Base-by-base conservation (phyloP, 2,888 invertebrate species). In the Nemurella pictetii region DNA sequence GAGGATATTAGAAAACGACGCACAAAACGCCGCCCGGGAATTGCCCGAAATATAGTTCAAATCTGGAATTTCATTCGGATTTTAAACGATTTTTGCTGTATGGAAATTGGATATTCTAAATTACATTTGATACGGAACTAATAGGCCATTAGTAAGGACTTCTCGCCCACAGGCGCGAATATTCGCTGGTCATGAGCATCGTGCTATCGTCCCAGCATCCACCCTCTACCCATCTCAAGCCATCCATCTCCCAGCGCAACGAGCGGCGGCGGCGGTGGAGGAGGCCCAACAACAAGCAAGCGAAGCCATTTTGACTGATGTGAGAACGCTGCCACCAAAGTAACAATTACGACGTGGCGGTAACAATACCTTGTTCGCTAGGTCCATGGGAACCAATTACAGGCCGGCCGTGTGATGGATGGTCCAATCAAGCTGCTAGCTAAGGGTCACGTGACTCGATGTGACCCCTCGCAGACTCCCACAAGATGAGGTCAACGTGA, bases 321-420 rank as follows among this genome's bases (percentile, higher is more conserved):
- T 82, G 82, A 82, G 82, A 82, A 72, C 55, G 82, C 55, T 82
- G 55, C 36, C 82, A 82, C 55, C 82, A 55, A 82, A 55, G 72
- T 82, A 82, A 82, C 82, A 82, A 82, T 82, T 82, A 82, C 82
- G 9, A 29, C 30, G 82, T 36, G 82, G 27, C 82, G 55, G 85
- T 85, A 85, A 85, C 86, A 85, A 85, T 84, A 84, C 84, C 83
- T 84, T 80, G 84, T 84, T 84, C 80, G 72, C 81, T 80, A 83
- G 85, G 85, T 86, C 85, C 86, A 86, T 86, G 87, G 86, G 86
- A 86, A 85, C 86, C 87, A 86, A 87, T 87, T 87, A 86, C 87
- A 83, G 80, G 84, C 86, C 84, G 86, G 84, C 86, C 85, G 84
- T 82, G 87, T 87, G 87, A 87, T 87, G 86, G 87, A 87, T 87